A percentile compares a stretch with the other conserved stretches of the same genome.
phyloP scores from a whole-genome alignment of 2,797 vertebrate species.

The Clarias laeviceps region DNA sequence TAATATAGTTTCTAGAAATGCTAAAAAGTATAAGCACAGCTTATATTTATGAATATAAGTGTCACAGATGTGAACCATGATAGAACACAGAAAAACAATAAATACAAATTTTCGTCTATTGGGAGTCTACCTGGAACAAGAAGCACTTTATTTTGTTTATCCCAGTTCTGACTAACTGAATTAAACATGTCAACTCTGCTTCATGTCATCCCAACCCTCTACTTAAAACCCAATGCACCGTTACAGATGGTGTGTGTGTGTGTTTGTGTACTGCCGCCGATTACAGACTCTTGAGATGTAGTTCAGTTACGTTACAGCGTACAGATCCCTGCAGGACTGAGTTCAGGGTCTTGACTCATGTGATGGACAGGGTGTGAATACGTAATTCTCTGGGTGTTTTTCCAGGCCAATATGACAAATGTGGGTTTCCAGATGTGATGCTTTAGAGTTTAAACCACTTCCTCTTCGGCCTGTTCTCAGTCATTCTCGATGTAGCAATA shows the following conservation, averaged over 20 bases:
- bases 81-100: neutral
- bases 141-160: slow-evolving; percentile 8
- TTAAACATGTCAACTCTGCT: slow-evolving; percentile 3
- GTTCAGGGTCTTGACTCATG: slow-evolving; percentile 18
- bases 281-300: slow-evolving; percentile 7
- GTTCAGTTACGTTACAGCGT: slow-evolving; percentile 25
- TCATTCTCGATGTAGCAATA: slow-evolving; percentile 31
- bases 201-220: neutral
- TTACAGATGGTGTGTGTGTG: neutral
- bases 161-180: neutral
- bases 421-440: slow-evolving; percentile 35
- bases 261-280: slow-evolving; percentile 4
- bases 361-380: slow-evolving; percentile 42
- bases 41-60: neutral
- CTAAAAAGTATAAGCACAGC: neutral
- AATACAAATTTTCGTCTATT: neutral
- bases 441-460: slow-evolving; percentile 37
- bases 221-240: slow-evolving; percentile 13
- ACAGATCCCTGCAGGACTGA: slow-evolving; percentile 13
- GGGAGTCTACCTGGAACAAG: neutral
- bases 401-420: slow-evolving; percentile 33
- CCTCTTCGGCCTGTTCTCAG: slow-evolving; percentile 24
- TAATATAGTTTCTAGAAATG: neutral
- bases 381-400: slow-evolving; percentile 44
- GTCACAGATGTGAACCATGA: neutral